Evolutionary conservation across 2,888 invertebrate genomes (phyloP), one percentile per base, ranked within the genome.

Genomic region (Cephalotes varians): DNA sequence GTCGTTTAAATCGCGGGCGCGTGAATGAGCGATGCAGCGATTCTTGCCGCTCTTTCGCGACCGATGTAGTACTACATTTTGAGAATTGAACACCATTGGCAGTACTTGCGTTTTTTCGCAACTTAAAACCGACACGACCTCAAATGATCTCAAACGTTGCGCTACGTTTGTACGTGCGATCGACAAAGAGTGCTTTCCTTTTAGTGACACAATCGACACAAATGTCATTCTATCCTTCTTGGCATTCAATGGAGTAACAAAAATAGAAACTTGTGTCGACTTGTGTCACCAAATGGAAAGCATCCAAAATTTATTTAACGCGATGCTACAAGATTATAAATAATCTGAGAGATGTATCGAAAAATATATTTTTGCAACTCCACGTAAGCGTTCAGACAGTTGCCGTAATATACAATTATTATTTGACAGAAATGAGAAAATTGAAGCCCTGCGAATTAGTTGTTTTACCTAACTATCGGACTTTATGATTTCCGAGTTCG

Each of bases 401-500:
- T 62, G 18, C 0, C 9, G 18, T 49, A 25, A 74, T 60, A 37
- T 49, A 18, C 25, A 49, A 15, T 25, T n/a, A 0, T 1, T 1
- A 18, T 6, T 76, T 3, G 28, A 76, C 18, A 21, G 34, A 28
- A 34, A 25, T 49, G 49, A n/a, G 21, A 49, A 49, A 7, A 49
- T 62, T n/a, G n/a, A n/a, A n/a, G n/a, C n/a, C n/a, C n/a, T 5
- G 6, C 12, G 47, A 25, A 21, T 37, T 21, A 34, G 1, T 34
- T 37, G 15, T 51, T 40, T 65, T 67, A n/a, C 31, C 54, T 28
- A 18, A 12, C 44, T 3, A 6, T 21, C 15, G 25, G 15, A 1
- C 44, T 49, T 65, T 5, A 15, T 49, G n/a, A 58, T 60, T 31
- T 40, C 12, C n/a, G 10, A 21, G 2, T 84, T 87, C 81, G 79